Base-by-base conservation (phyloP, 1,140 invertebrate genomes). In the Tetramorium alpestre region DNA sequence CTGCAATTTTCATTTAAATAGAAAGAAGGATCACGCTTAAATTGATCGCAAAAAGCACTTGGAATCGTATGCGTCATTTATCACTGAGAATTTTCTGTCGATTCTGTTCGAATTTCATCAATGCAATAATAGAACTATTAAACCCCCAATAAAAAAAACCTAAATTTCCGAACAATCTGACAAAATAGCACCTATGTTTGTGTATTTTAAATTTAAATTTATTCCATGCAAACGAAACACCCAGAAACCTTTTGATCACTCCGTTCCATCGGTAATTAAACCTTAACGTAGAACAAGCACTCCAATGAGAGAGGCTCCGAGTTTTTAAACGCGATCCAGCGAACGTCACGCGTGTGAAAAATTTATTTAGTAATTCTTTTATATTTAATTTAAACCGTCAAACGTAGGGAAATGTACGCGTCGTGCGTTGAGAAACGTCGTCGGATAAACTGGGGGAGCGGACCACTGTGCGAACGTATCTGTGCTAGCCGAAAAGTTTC, bases 401-500 rank as follows among this genome's bases (percentile, higher is more conserved):
- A 78, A 28, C 18, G 38, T 67, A 81, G 84, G 22, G n/a, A 56
- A 69, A 80, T 75, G 49, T 62, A 22, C 58, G 44, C 87, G 89
- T 90, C 44, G 49, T 56, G 82, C 76, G 70, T 25, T 87, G 69
- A 54, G 13, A 90, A 92, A 86, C 86, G 89, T 78, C 91, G 89
- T 81, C 84, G 85, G 84, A 69, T 88, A 88, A 93, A 93, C 93
- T 93, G 91, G 85, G 88, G 87, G 69, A 70, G 64, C 51, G 64
- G 25, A 76, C 70, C 67, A n/a, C 80, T 41, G n/a, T 84, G 70
- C 76, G 85, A 85, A 78, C 85, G 89, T 88, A 77, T 60, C 54
- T 88, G 78, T 85, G 69, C 60, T 73, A 54, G 67, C 70, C 76
- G 56, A 76, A 82, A 62, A 87, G 62, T 77, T 81, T 47, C 51